Base-by-base conservation (phyloP, 1,140 invertebrate species). In the Ostrea denselamellosa region DNA sequence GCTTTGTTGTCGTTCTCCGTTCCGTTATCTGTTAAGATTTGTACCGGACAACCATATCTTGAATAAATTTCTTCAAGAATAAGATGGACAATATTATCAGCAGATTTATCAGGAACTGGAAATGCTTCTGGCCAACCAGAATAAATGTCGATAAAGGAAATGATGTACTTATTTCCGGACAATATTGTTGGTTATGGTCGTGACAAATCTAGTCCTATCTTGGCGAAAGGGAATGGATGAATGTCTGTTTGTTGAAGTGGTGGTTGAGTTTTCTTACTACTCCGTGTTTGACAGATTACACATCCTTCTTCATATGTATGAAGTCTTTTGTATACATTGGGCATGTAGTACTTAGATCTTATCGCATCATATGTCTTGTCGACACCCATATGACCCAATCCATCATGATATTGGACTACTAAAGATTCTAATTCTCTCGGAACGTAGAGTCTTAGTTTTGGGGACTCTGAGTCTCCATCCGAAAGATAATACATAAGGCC, bases 41-140 rank as follows among this genome's bases (percentile, higher is more conserved):
- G 34, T 28, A 90, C 52, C 12, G 56, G 65, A 8, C n/a, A 85
- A 17, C 17, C 83, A 71, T 86, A 89, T 54, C 90, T 58, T 9
- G 91, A 88, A 83, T 89, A 88, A 56, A 91, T 90, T 87, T 91
- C 89, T 19, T 91, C 85, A 0, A 91, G 65, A 19, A 90, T 34
- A 8, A 85, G 9, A 25, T n/a, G n/a, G n/a, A n/a, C n/a, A n/a
- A 85, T 62, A 4, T 54, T 54, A 14, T 54, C 83, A 5, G 54
- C 88, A n/a, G 34, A 44, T 5, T 44, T 44, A 44, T 44, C 34
- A 44, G 34, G 34, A 44, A 83, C 14, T 85, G n/a, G n/a, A n/a
- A n/a, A n/a, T n/a, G n/a, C n/a, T n/a, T n/a, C n/a, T n/a, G 85
- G 86, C 82, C 83, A 90, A 19, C 89, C 82, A 82, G 52, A 71